Evolutionary conservation across 2,888 invertebrate genomes (phyloP), one percentile per base, ranked within the genome.

Genomic region (Hedychridium roseum): DNA sequence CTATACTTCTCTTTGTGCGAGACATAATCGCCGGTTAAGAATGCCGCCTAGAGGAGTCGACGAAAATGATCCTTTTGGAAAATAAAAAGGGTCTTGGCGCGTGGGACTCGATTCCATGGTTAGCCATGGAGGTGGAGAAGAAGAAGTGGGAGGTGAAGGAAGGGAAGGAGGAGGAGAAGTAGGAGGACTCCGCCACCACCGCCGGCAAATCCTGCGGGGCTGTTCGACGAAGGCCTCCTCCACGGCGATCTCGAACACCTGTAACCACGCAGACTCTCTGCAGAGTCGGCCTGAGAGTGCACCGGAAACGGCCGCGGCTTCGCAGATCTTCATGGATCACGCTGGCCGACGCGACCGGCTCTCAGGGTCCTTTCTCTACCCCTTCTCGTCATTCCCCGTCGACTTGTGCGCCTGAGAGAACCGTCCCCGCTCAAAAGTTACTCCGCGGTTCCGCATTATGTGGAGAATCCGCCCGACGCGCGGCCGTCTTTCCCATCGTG

Each of bases 181-280:
- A 61, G 64, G 61, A 61, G 52, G 52, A 55, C 59, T 62, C 60
- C 63, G 55, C 60, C 59, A 58, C 63, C 47, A 28, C 44, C 50
- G 43, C 43, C 40, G 44, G 59, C 58, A 62, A 58, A 63, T 60
- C 58, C 59, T 63, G 64, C 54, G 53, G 60, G 64, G 56, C 60
- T 44, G 12, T n/a, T 6, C 9, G 31, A n/a, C 9, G 15, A 4
- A 6, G 6, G 3, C 7, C 16, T 15, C 9, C 16, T 15, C 44
- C 18, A 28, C 36, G 43, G 63, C 57, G 64, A 56, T 65, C 64
- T 68, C 70, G 66, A 70, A 76, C 75, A 76, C 76, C 76, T 76
- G 76, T 76, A 73, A 75, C 68, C 71, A 64, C 67, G 63, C 68
- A 66, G 65, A 64, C 70, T 68, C 65, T 62, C 66, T 61, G 63